Conservation (phyloP, 2,113 vertebrate species). For the Lonchura striata region DNA sequence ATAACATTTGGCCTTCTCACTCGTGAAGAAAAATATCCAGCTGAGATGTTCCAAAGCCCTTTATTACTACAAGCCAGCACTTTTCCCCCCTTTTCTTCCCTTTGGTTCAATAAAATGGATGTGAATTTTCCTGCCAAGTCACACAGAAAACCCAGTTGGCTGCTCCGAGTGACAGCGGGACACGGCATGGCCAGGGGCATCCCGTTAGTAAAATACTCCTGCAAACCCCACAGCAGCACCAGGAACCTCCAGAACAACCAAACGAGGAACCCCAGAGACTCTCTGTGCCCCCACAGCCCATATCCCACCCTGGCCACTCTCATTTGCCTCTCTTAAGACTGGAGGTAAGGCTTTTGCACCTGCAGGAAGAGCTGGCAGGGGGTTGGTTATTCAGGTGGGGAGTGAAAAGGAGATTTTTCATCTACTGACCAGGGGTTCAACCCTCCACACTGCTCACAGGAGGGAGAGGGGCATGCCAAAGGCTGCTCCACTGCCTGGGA, state of each 20-base stretch:
- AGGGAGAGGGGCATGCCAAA: background rate
- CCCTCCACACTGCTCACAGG: background rate
- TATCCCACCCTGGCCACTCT: background rate
- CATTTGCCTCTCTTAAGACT: background rate
- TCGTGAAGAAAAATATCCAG: slow-evolving; percentile 64
- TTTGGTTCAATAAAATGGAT: slow-evolving; percentile 45
- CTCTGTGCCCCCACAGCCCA: background rate
- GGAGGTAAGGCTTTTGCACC: background rate
- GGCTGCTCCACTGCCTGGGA: background rate
- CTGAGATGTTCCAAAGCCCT: slow-evolving; percentile 63
- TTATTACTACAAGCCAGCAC: slow-evolving; percentile 45
- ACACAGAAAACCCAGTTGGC: background rate
- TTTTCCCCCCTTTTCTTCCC: background rate
- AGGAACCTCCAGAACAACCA: background rate
- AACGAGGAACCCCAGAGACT: background rate
- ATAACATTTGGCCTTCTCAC: slow-evolving; percentile 71
- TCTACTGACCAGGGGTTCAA: background rate
- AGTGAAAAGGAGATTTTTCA: background rate
- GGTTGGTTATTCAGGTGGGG: background rate
- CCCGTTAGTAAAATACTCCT: background rate
- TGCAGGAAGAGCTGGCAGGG: background rate
- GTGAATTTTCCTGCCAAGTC: background rate
- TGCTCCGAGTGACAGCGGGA: background rate
- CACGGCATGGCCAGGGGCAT: background rate
- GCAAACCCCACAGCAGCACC: background rate